Conservation (phyloP, 2,888 invertebrate species). For the Callyntrura sp. region DNA sequence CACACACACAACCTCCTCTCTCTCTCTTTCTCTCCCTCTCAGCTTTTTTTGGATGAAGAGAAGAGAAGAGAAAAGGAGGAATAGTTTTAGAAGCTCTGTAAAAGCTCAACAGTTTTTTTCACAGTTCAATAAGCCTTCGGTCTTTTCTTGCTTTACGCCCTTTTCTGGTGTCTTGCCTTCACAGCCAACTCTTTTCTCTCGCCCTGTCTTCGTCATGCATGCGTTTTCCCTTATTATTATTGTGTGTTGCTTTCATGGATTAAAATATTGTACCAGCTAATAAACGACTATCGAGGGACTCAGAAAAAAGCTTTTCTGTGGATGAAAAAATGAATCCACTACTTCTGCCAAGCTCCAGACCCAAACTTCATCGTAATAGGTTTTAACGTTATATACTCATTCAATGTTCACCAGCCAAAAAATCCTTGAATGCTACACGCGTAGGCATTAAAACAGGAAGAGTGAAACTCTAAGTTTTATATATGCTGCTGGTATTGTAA, state of each 20-base stretch:
- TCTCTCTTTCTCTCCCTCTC: too few species aligned
- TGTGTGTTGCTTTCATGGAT: slow-evolving; percentile 32
- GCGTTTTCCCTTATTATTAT: background rate
- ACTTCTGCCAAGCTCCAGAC: background rate
- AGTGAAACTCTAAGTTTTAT: background rate
- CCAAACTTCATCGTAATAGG: background rate
- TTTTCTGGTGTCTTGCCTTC: background rate
- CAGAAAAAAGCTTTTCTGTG: slow-evolving; percentile 33
- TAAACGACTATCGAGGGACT: slow-evolving; percentile 55
- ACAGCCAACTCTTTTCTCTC: background rate
- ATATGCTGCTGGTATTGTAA: background rate
- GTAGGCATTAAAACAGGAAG: slow-evolving; percentile 22
- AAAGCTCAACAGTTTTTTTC: slow-evolving; percentile 43
- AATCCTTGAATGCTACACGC: background rate
- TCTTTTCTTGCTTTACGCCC: background rate
- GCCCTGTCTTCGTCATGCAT: background rate
- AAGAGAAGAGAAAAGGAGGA: background rate
- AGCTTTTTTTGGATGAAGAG: background rate
- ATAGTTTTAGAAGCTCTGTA: slow-evolving; percentile 16
- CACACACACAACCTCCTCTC: too few species aligned
- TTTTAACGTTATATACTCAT: background rate
- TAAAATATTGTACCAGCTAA: slow-evolving; percentile 38
- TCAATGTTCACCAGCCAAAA: slow-evolving; percentile 15
- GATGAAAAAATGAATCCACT: slow-evolving; percentile 17
- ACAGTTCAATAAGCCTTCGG: slow-evolving; percentile 12